Evolutionary conservation across 2,113 vertebrate species (phyloP), one percentile per base, ranked within the genome.

Genomic region (Suricata suricatta): DNA sequence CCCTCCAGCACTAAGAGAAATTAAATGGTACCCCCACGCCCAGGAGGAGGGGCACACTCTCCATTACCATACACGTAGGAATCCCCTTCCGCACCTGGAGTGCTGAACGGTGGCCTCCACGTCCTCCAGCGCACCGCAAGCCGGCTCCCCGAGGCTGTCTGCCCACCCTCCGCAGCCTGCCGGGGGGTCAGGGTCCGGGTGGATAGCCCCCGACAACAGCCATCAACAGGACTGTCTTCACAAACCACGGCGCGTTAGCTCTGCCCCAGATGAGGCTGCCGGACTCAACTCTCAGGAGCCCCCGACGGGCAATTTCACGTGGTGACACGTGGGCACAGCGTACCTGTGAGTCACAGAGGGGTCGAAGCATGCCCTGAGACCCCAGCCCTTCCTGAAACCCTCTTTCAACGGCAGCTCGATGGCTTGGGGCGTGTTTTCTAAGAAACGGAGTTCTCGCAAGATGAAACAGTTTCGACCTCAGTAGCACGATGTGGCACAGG

Each of bases 1-100:
- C 95, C 86, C 89, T 95, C 88, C 95, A 94, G 96, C 88, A 97
- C 93, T 92, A 81, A 96, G 94, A 95, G 90, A 89, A 97, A 96
- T 88, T 77, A 90, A 97, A 81, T 25, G 95, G 91, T 23, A 31
- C 69, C 94, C 94, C 60, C 63, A n/a, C 0, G 27, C 92, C 91
- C 19, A 4, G 44, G 80, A 92, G 88, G 33, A 83, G 77, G 54
- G 71, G 66, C 35, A 2, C 0, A 2, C 23, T 41, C 38, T 87
- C 87, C 19, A 41, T 7, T 9, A 44, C 31, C 29, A 27, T 7
- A 31, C 35, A 19, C 41, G 23, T 14, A 16, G 38, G 83, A 44
- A 68, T 12, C 47, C 38, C 27, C 21, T 5, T 38, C 54, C 72
- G 38, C 68, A 83, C 47, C 76, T 50, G 31, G 31, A 63, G 54